Evolutionary conservation across 2,113 vertebrate genomes (phyloP).

Genomic region (Pithys albifrons): DNA sequence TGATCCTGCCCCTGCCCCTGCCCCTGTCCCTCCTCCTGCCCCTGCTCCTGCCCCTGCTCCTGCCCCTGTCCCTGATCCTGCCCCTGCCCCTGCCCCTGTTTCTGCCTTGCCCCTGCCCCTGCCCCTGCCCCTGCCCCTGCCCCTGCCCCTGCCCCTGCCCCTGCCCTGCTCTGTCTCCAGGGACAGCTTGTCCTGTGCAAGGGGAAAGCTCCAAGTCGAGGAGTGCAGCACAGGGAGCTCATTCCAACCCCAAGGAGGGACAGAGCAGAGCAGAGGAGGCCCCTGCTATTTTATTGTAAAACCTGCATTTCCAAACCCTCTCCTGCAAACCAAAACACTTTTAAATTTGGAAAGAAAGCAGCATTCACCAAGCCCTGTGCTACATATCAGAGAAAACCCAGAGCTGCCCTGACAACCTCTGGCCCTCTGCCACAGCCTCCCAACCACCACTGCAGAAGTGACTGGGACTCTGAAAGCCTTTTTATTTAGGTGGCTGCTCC

Average conservation of each 20-base stretch:
- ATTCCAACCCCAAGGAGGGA: background rate
- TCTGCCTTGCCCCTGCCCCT: background rate
- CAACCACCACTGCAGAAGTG: background rate
- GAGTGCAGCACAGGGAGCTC: accelerated
- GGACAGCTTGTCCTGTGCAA: background rate
- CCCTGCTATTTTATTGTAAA: background rate
- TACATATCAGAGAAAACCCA: background rate
- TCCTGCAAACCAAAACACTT: background rate
- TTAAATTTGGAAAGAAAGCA: background rate
- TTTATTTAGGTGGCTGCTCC: background rate
- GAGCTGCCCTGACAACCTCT: constrained; percentile 39
- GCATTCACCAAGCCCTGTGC: background rate
- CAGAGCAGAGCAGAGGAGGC: accelerated
- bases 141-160: background rate
- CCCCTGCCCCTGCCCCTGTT: background rate
- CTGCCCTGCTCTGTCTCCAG: too few species aligned
- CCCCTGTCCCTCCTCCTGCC: too few species aligned
- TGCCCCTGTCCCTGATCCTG: background rate
- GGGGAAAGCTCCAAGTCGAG: accelerated
- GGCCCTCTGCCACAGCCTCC: background rate
- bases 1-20: too few species aligned
- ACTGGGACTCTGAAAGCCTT: background rate
- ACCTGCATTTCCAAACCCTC: background rate
- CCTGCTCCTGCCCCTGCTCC: background rate
- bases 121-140: background rate